Evolutionary conservation across 2,113 vertebrate genomes (phyloP).

Genomic region (Malurus elegans): DNA sequence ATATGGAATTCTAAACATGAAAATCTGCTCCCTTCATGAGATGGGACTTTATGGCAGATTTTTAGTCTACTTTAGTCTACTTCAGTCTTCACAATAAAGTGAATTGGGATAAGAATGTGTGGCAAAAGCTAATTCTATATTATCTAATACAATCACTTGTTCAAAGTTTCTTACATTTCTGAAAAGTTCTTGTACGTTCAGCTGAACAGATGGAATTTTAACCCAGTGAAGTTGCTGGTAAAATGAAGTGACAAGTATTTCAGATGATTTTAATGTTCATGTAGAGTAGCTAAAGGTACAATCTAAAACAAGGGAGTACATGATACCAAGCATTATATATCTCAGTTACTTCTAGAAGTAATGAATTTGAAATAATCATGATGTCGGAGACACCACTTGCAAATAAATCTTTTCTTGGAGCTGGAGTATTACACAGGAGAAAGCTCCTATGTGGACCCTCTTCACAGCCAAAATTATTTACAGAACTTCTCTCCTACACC

Average conservation of each 20-base stretch:
- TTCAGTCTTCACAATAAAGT: not conserved
- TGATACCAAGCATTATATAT: not conserved
- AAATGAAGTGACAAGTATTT: not conserved
- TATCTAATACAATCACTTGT: not conserved
- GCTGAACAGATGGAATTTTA: not conserved
- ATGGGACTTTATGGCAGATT: not conserved
- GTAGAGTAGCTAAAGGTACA: not conserved
- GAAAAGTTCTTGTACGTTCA: not conserved
- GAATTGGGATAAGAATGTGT: not conserved
- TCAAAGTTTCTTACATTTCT: not conserved
- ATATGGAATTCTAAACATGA: not conserved
- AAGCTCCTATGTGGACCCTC: not conserved
- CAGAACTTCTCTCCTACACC: not conserved
- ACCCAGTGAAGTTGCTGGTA: not conserved
- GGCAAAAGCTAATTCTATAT: not conserved
- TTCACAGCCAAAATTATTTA: not conserved
- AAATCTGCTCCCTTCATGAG: not conserved
- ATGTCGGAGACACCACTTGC: not conserved
- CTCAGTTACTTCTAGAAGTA: not conserved
- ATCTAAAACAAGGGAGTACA: not conserved
- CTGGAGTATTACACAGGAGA: not conserved
- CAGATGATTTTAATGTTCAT: not conserved
- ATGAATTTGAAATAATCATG: not conserved
- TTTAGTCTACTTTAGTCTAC: not conserved
- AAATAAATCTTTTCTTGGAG: not conserved